Base-by-base conservation (phyloP, 1,140 invertebrate genomes). In the Aricia agestis region DNA sequence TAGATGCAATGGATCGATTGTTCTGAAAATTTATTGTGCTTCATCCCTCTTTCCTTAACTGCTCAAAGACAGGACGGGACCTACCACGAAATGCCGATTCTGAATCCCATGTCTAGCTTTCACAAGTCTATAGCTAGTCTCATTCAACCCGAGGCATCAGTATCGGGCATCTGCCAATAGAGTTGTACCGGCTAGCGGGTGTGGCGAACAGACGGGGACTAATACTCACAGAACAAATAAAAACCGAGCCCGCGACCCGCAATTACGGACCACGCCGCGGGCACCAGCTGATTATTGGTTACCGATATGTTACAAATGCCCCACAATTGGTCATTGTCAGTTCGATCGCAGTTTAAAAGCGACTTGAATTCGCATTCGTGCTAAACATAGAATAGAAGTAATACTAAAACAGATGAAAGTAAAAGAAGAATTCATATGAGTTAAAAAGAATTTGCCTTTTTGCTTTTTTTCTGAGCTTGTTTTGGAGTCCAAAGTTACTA, bases 161-260 rank as follows among this genome's bases (percentile, higher is more conserved):
- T 82, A 82, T 82, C 79, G 76, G 67, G 80, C 78, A 85, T 85
- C 85, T 82, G 67, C 81, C 80, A 82, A 85, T 88, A 84, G 82
- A 88, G 83, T 83, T 81, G 84, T 84, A 85, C 15, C 45, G 80
- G 73, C 78, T 74, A 78, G 79, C 79, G 45, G 45, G 45, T 52
- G 45, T 52, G 11, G 45, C 45, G 11, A 13, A 2, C 45, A 1
- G 79, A 81, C 80, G 78, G 75, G 77, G 77, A 83, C 81, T 79
- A 81, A 79, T 81, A 77, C 69, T 69, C 74, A 67, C 58, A 72
- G 72, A 77, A 77, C 71, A 75, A 82, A 82, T 76, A 79, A 78
- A 52, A 80, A 76, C 74, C 69, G 74, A 63, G n/a, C 42, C 41
- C 75, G 72, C 70, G 75, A 67, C 72, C 72, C 66, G 66, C 78